phyloP scores from a whole-genome alignment of 2,797 vertebrate genomes.

The Paratrypauchen microcephalus region DNA sequence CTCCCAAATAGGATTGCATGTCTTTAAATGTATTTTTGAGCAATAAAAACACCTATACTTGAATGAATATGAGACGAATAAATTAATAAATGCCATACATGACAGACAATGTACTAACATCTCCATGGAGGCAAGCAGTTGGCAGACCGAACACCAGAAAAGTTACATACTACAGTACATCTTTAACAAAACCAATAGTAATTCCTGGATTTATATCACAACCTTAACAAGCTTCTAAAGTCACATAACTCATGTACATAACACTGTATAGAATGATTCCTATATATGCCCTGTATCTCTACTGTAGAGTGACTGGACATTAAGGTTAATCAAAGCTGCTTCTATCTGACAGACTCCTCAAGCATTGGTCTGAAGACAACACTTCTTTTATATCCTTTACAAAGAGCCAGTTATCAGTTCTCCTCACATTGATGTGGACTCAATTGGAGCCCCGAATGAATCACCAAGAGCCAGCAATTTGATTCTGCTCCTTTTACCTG shows the following conservation, averaged over 20 bases:
- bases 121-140: no score
- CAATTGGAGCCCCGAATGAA: conserved; percentile 29
- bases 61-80: no score
- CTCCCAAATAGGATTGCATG: no score
- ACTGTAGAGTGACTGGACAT: not conserved
- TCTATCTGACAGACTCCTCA: conserved; percentile 14
- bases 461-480: conserved; percentile 18
- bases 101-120: no score
- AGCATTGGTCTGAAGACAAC: conserved; percentile 2
- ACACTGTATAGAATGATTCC: not conserved
- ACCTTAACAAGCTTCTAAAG: no score
- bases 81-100: no score
- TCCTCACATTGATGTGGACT: conserved; percentile 26
- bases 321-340: conserved; percentile 4
- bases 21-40: no score
- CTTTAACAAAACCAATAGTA: not conserved
- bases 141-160: no score
- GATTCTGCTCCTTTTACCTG: conserved; percentile 10
- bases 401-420: conserved; percentile 17
- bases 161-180: no score
- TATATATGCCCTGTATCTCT: not conserved
- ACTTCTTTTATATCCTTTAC: conserved; percentile 21
- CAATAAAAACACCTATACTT: no score
- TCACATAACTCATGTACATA: no score
- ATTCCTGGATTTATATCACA: not conserved